Evolutionary conservation across 2,797 vertebrate species (phyloP).

Genomic region (Propithecus deckenii): DNA sequence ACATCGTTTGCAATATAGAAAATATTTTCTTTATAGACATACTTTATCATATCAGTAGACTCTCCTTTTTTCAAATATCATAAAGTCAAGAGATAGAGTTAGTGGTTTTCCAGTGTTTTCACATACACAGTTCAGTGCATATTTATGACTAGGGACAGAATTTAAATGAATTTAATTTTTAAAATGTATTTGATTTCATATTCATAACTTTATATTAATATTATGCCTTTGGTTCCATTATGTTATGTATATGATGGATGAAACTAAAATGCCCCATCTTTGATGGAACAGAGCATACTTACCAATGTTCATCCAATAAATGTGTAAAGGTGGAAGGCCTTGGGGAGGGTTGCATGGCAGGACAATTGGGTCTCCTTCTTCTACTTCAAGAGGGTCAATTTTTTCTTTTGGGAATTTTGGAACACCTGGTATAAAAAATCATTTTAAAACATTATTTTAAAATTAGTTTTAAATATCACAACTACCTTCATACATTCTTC

Average conservation of each 20-base stretch:
- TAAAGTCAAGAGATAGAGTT: neutral
- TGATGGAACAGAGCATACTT: conserved; percentile 59
- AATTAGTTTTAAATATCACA: neutral
- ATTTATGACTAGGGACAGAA: neutral
- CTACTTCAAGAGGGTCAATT: conserved; percentile 91
- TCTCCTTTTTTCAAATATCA: neutral
- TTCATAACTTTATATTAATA: neutral
- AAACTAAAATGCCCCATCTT: neutral
- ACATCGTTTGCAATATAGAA: neutral
- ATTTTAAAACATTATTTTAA: neutral
- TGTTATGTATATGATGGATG: neutral
- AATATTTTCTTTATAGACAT: too few relatives aligned
- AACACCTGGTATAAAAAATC: conserved; percentile 85
- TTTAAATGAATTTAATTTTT: neutral
- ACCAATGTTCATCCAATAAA: conserved; percentile 99
- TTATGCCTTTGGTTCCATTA: too few relatives aligned
- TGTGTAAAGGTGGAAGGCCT: conserved; percentile 95
- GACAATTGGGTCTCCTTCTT: conserved; percentile 92
- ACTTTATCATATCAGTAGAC: accelerated
- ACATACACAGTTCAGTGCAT: neutral
- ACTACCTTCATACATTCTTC: neutral
- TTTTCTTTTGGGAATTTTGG: conserved; percentile 98
- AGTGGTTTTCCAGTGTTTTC: neutral
- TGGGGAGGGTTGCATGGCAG: conserved; percentile 93
- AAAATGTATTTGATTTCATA: neutral